phyloP scores from a whole-genome alignment of 2,888 invertebrate species.

The Oscheius sp. region DNA sequence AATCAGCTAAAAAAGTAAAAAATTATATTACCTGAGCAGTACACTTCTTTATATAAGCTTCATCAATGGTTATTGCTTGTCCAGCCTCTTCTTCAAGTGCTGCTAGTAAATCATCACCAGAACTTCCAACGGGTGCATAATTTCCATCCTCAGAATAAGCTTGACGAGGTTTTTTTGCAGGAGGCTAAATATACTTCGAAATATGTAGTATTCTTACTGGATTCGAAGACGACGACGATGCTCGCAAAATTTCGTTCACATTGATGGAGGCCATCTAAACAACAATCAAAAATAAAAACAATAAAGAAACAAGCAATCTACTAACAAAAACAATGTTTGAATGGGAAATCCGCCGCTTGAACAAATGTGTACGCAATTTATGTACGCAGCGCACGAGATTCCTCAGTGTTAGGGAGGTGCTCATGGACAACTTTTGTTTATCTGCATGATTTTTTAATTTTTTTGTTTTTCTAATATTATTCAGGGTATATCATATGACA shows the following conservation, averaged over 20 bases:
- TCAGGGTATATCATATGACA: too few species aligned
- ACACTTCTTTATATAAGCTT: slow-evolving; percentile 59
- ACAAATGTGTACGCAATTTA: too few species aligned
- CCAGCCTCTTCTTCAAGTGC: slow-evolving; percentile 59
- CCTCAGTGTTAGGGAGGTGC: too few species aligned
- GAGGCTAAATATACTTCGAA: slow-evolving; percentile 40
- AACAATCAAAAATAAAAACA: neutral
- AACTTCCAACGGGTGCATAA: slow-evolving; percentile 16
- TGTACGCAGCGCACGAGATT: too few species aligned
- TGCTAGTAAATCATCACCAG: slow-evolving; percentile 57
- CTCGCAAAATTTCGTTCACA: slow-evolving; percentile 50
- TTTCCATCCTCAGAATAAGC: slow-evolving; percentile 29
- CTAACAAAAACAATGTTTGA: too few species aligned
- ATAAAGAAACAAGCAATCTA: neutral
- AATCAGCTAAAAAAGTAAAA: slow-evolving; percentile 15
- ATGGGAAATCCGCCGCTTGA: too few species aligned
- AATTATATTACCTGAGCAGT: slow-evolving; percentile 39
- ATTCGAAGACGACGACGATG: slow-evolving; percentile 26
- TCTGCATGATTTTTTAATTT: too few species aligned
- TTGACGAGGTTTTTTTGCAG: slow-evolving; percentile 48
- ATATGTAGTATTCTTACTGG: slow-evolving; percentile 2
- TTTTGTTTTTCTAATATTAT: too few species aligned
- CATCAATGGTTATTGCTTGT: slow-evolving; percentile 52
- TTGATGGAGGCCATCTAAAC: slow-evolving; percentile 52
- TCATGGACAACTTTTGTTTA: too few species aligned